Percentiles rank a stretch among this genome's conserved stretches.
phyloP scores from a whole-genome alignment of 2,888 invertebrate genomes.

The Nephrotoma flavescens region DNA sequence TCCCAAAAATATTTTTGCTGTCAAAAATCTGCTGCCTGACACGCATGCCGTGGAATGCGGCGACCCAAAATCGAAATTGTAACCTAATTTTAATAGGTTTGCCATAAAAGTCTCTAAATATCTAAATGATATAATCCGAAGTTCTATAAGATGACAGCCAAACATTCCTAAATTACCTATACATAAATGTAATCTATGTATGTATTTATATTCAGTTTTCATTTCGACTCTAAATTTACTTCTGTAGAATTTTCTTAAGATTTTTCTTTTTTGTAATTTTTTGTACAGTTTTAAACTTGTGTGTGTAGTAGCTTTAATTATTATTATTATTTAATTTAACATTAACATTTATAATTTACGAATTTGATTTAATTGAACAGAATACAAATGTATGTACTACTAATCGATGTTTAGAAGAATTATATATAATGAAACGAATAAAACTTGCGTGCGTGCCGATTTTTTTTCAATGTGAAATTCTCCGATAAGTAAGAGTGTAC shows the following conservation, averaged over 20 bases:
- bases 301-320: not conserved
- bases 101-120: not conserved
- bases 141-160: not conserved
- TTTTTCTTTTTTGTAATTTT: not conserved
- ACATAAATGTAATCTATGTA: not conserved
- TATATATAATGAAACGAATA: not conserved
- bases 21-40: constrained; percentile 50
- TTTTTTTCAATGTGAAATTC: not conserved
- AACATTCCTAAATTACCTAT: not conserved
- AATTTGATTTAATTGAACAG: not conserved
- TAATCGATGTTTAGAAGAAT: not conserved
- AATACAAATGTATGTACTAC: not conserved
- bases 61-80: not conserved
- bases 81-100: not conserved
- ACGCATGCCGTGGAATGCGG: too few species aligned
- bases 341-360: not conserved
- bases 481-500: not conserved
- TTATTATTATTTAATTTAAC: not conserved
- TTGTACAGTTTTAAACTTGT: not conserved
- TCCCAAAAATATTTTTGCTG: constrained; percentile 87
- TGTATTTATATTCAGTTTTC: not conserved
- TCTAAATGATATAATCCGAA: not conserved
- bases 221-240: not conserved
- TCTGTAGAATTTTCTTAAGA: not conserved
- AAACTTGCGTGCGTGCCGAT: not conserved